Conservation (phyloP, 2,797 vertebrate species). For the Hippoglossus hippoglossus region DNA sequence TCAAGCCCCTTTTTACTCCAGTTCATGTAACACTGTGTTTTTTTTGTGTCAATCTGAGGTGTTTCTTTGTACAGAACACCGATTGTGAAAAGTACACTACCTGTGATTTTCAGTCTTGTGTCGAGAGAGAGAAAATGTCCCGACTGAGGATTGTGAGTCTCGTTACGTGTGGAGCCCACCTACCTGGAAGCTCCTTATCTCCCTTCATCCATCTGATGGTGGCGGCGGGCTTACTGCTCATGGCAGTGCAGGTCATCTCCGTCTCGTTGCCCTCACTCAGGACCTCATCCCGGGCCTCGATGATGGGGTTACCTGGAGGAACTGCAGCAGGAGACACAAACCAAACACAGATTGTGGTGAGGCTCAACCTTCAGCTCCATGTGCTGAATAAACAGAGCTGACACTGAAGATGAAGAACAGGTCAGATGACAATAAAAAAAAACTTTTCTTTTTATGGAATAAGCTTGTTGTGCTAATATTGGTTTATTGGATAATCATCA, state of each 20-base stretch:
- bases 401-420: neutral
- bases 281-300: slow-evolving; percentile 91
- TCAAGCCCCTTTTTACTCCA: neutral
- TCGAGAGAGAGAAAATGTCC: slow-evolving; percentile 10
- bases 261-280: slow-evolving; percentile 93
- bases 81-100: neutral
- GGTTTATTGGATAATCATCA: too few species aligned
- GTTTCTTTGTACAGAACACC: slow-evolving; percentile 1
- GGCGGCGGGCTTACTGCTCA: slow-evolving; percentile 94
- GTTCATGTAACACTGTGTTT: slow-evolving; percentile 3
- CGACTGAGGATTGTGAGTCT: slow-evolving; percentile 19
- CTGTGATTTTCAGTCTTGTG: neutral
- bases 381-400: neutral
- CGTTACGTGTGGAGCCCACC: neutral
- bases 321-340: slow-evolving; percentile 78
- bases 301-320: slow-evolving; percentile 92
- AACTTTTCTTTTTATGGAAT: neutral
- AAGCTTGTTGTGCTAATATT: neutral
- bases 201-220: slow-evolving; percentile 95
- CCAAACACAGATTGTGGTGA: neutral
- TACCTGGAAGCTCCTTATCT: slow-evolving; percentile 92
- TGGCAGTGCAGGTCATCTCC: slow-evolving; percentile 94
- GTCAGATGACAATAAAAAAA: neutral
- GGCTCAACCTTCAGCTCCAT: neutral
- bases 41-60: neutral